A percentile compares a stretch with the other conserved stretches of the same genome.
Evolutionary conservation across 1,140 invertebrate species (phyloP).

Genomic region (Carposina sasakii): DNA sequence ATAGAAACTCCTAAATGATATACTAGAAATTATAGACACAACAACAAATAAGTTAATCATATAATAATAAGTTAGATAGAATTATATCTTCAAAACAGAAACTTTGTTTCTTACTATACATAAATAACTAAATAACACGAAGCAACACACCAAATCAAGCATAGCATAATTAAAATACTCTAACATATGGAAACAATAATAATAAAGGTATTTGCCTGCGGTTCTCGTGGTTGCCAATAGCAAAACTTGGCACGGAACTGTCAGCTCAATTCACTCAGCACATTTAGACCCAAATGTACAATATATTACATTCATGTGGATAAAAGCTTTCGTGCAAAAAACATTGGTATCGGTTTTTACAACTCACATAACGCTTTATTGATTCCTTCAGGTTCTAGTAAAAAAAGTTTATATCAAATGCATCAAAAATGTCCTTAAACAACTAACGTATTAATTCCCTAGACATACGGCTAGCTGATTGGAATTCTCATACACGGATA

Average conservation of each 20-base stretch:
- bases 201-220: conserved; percentile 49
- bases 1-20: conserved; percentile 34
- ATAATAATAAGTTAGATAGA: conserved; percentile 48
- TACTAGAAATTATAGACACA: conserved; percentile 53
- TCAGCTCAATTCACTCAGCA: conserved; percentile 66
- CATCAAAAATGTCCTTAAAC: conserved; percentile 72
- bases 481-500: conserved; percentile 52
- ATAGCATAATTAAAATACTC: conserved; percentile 53
- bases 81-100: conserved; percentile 57
- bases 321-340: conserved; percentile 65
- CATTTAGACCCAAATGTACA: conserved; percentile 72
- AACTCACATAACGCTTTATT: conserved; percentile 58
- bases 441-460: conserved; percentile 66
- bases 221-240: conserved; percentile 61
- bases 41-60: conserved; percentile 68
- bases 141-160: conserved; percentile 67
- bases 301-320: conserved; percentile 70
- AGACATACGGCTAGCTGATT: conserved; percentile 59
- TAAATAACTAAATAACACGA: conserved; percentile 66
- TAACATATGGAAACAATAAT: conserved; percentile 63
- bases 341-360: conserved; percentile 62
- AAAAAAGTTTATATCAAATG: conserved; percentile 73
- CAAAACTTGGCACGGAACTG: conserved; percentile 65
- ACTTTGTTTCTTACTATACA: conserved; percentile 66
- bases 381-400: conserved; percentile 63